Base-by-base conservation (phyloP, 2,113 vertebrate genomes). In the Hoplias malabaricus region DNA sequence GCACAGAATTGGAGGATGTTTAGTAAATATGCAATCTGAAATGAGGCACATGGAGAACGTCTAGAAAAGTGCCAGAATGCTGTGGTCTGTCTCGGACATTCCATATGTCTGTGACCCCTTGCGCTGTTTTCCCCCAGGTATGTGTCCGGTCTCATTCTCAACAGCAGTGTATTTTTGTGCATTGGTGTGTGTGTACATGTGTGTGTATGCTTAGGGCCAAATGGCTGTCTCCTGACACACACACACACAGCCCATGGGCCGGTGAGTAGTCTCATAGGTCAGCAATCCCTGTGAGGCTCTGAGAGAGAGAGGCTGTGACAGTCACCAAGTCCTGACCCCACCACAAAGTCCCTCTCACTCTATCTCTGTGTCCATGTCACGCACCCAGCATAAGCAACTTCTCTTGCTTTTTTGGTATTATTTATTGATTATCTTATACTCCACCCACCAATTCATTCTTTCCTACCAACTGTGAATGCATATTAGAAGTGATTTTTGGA, bases 211-310 rank as follows among this genome's bases (percentile, higher is more conserved):
- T 59, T 42, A 46, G 25, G 27, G 31, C 31, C 48, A 46, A 57
- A 63, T 9, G 61, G 10, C 68, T 69, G 56, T 56, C 73, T 53
- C 50, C 27, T 66, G 33, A 84, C 62, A 78, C 43, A 43, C 21
- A 68, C 54, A 69, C 36, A 68, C 63, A 74, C 29, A 61, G 70
- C 63, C 75, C 29, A 68, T 40, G 46, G 74, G 78, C 73, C 74
- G 65, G 21, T 42, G 27, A 56, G 61, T 62, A 67, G 63, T 63
- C 75, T 46, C 70, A 80, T 76, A 70, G 69, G 78, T 80, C 74
- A 72, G 48, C 27, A 54, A 73, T 73, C 63, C 59, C 56, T 80
- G 59, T 69, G 34, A 65, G 69, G 34, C 54, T 46, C 61, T 73
- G 59, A 54, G 10, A 74, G 56, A 50, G 34, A 75, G 59, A 75